phyloP scores from a whole-genome alignment of 2,888 invertebrate species.

The Emmelina monodactyla region DNA sequence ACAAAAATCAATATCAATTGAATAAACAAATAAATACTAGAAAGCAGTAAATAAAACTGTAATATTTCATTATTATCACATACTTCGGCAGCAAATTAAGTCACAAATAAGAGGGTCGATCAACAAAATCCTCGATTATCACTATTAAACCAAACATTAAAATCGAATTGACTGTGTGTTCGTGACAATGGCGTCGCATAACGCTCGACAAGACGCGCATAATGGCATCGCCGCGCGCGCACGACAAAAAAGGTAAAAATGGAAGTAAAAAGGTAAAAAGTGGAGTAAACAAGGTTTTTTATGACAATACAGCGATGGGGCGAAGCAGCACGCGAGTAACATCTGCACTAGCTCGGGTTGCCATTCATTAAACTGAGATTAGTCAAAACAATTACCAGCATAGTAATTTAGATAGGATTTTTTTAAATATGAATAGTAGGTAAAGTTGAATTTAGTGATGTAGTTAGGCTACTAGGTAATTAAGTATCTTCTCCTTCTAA shows the following conservation, averaged over 20 bases:
- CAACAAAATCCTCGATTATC: conserved; percentile 32
- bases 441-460: neutral
- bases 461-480: too few species aligned
- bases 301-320: conserved; percentile 35
- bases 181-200: conserved; percentile 41
- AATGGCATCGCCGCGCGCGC: conserved; percentile 50
- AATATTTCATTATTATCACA: neutral
- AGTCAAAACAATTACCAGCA: too few species aligned
- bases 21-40: too few species aligned
- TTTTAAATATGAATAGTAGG: neutral
- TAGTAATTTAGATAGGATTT: too few species aligned
- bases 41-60: too few species aligned
- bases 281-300: conserved; percentile 65
- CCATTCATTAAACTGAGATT: too few species aligned
- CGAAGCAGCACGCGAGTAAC: conserved; percentile 45
- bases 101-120: conserved; percentile 20
- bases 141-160: conserved; percentile 51
- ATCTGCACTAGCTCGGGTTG: too few species aligned
- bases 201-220: conserved; percentile 48
- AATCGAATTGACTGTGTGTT: conserved; percentile 45
- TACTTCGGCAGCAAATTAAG: conserved; percentile 26
- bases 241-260: conserved; percentile 54
- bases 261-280: conserved; percentile 59
- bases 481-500: too few species aligned
- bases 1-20: too few species aligned